Percentiles rank a stretch among this genome's conserved stretches.
phyloP scores from a whole-genome alignment of 1,140 invertebrate species.

The Meloidogyne hapla region DNA sequence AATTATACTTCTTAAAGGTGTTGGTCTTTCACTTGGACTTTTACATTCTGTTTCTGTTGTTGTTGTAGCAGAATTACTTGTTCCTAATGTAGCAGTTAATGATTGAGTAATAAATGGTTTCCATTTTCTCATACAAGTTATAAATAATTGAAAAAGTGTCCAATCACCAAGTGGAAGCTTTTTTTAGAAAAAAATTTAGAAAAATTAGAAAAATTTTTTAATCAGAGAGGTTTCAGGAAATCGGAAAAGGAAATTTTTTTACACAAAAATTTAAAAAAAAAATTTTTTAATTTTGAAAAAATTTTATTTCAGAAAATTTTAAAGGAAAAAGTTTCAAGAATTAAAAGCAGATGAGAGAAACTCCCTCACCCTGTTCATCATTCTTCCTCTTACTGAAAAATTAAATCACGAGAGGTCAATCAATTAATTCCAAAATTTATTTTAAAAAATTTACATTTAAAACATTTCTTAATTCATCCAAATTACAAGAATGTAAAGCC shows the following conservation, averaged over 20 bases:
- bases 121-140: constrained; percentile 59
- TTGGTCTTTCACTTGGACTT: background rate
- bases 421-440: no score
- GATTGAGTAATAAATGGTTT: constrained; percentile 39
- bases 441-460: constrained; percentile 38
- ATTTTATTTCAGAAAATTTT: no score
- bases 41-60: background rate
- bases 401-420: no score
- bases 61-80: background rate
- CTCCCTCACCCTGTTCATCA: no score
- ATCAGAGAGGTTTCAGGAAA: no score
- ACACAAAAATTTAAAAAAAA: constrained; percentile 14
- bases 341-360: no score
- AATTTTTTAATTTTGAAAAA: constrained; percentile 20
- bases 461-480: constrained; percentile 52
- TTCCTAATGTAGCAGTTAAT: constrained; percentile 20
- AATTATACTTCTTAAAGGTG: constrained; percentile 24
- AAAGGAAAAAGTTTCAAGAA: no score
- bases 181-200: constrained; percentile 14
- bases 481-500: constrained; percentile 56
- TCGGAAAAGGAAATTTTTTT: no score
- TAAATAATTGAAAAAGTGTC: constrained; percentile 56
- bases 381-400: no score
- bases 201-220: no score
- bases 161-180: constrained; percentile 58